Evolutionary conservation across 1,140 invertebrate species (phyloP).

Genomic region (Drosophila quadrilineata): DNA sequence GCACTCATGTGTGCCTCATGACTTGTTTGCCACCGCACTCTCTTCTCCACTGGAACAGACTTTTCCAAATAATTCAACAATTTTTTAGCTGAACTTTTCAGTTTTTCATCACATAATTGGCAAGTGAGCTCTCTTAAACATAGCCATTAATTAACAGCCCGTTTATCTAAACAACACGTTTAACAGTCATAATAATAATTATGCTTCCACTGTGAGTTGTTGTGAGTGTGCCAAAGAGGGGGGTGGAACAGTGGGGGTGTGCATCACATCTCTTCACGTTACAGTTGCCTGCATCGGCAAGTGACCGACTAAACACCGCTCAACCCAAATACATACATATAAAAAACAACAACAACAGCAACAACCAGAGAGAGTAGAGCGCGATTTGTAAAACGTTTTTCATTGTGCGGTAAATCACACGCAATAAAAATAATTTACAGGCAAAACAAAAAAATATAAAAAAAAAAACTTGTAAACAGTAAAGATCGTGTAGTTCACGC

Average conservation of each 20-base stretch:
- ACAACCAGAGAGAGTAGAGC: too few relatives aligned
- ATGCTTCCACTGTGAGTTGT: too few relatives aligned
- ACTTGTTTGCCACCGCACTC: too few relatives aligned
- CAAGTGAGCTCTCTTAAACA: conserved; percentile 12
- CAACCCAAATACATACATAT: background rate
- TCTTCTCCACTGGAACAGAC: too few relatives aligned
- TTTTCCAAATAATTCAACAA: too few relatives aligned
- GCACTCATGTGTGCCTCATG: too few relatives aligned
- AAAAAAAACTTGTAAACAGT: conserved; percentile 12
- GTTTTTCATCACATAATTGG: too few relatives aligned
- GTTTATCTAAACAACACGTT: conserved; percentile 41
- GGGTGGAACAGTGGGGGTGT: background rate
- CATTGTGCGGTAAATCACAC: conserved; percentile 66
- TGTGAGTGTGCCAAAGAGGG: background rate
- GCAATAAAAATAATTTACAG: conserved; percentile 56
- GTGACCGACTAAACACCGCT: conserved; percentile 50
- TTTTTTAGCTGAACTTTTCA: too few relatives aligned
- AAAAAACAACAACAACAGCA: conserved; percentile 16
- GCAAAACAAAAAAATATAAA: background rate
- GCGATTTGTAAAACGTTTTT: conserved; percentile 42
- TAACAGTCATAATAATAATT: too few relatives aligned
- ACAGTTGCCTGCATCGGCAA: conserved; percentile 45
- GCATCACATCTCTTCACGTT: conserved; percentile 21
- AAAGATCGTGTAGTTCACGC: conserved; percentile 61
- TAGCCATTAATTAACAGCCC: conserved; percentile 55